Conservation (phyloP, 1,140 invertebrate genomes). For the Dendroctonus valens region DNA sequence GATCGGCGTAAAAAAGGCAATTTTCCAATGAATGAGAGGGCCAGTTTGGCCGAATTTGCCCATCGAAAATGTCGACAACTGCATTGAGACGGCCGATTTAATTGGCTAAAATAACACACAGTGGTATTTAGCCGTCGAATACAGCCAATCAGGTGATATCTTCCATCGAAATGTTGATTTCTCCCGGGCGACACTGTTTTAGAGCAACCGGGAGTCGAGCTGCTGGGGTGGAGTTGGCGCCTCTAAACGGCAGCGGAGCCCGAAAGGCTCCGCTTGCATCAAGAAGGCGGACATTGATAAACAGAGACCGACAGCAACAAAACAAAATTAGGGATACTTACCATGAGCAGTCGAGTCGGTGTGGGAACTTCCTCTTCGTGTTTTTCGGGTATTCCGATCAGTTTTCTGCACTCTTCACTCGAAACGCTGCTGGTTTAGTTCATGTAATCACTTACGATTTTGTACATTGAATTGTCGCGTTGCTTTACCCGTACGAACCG, state of each 20-base stretch:
- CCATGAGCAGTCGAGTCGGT: conserved; percentile 44
- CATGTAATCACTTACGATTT: background rate
- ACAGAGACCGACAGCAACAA: conserved; percentile 20
- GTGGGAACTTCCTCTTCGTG: conserved; percentile 30
- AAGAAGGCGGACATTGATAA: background rate
- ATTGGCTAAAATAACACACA: conserved; percentile 54
- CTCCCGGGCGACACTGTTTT: conserved; percentile 52
- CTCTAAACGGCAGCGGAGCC: background rate
- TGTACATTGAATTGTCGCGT: background rate
- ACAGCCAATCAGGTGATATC: conserved; percentile 64
- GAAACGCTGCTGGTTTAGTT: background rate
- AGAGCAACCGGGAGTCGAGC: background rate
- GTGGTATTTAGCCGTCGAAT: conserved; percentile 50
- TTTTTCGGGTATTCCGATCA: conserved; percentile 26
- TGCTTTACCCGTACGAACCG: conserved; percentile 42
- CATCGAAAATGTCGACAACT: conserved; percentile 23
- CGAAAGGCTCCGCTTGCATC: background rate
- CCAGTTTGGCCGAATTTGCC: background rate
- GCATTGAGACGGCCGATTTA: conserved; percentile 48
- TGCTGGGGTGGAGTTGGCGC: background rate
- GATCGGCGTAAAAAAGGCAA: background rate
- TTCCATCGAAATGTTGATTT: conserved; percentile 60
- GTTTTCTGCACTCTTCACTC: conserved; percentile 34
- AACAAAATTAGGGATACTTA: conserved; percentile 39
- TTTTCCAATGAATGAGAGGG: background rate